Evolutionary conservation across 2,888 invertebrate genomes (phyloP).

Genomic region (Troglohyphantes excavatus): DNA sequence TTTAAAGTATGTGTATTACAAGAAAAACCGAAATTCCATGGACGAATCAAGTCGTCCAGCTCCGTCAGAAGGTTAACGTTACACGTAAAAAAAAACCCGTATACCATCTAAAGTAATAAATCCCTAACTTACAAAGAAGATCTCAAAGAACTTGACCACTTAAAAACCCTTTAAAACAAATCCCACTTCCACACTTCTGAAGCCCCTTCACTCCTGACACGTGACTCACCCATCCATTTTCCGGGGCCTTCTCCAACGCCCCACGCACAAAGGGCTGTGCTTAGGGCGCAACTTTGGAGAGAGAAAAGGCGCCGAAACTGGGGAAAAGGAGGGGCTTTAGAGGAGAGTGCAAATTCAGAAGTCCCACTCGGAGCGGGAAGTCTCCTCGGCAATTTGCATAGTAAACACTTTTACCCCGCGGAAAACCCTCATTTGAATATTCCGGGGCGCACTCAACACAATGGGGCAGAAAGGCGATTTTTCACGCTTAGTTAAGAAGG

Average conservation of each 20-base stretch:
- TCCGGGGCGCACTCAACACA: constrained; percentile 13
- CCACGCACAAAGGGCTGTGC: constrained; percentile 10
- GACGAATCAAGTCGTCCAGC: too few species aligned
- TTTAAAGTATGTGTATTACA: too few species aligned
- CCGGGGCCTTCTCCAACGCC: background rate
- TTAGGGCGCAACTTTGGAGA: constrained; percentile 9
- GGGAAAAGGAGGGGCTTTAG: constrained; percentile 57
- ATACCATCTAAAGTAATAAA: too few species aligned
- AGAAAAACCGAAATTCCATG: too few species aligned
- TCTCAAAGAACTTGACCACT: background rate
- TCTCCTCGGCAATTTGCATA: constrained; percentile 62
- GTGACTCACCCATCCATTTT: constrained; percentile 16
- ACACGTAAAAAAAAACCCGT: too few species aligned
- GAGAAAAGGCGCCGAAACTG: background rate
- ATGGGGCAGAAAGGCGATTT: constrained; percentile 45
- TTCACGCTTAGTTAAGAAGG: constrained; percentile 69
- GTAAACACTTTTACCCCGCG: constrained; percentile 51
- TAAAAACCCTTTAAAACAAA: background rate
- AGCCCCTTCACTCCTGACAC: background rate
- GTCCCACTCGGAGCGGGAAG: background rate
- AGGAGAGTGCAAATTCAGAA: constrained; percentile 38
- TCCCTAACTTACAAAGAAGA: too few species aligned
- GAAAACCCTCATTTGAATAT: constrained; percentile 56
- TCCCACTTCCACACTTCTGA: background rate
- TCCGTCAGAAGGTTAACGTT: too few species aligned